Conservation (phyloP, 2,113 vertebrate genomes). For the Thunnus maccoyii region DNA sequence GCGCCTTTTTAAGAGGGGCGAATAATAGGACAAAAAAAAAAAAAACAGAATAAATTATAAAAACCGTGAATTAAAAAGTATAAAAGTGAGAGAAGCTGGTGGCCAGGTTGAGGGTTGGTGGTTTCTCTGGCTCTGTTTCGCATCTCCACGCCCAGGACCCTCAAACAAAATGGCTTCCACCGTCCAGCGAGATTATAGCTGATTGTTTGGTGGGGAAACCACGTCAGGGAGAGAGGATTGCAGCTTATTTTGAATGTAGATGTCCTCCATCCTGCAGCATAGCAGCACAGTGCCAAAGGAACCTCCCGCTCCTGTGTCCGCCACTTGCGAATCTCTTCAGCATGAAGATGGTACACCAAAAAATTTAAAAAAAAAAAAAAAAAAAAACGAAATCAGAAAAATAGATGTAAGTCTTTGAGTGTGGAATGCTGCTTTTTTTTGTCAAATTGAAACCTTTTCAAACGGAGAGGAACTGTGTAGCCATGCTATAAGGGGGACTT, state of each 20-base stretch:
- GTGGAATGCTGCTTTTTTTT: conserved; percentile 78
- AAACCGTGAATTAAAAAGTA: conserved; percentile 56
- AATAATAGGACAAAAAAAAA: conserved; percentile 53
- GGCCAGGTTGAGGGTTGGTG: not conserved
- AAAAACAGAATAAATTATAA: conserved; percentile 51
- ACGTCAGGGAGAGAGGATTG: conserved; percentile 3
- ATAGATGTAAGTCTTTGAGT: conserved; percentile 57
- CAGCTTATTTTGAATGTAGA: conserved; percentile 63
- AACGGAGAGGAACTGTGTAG: conserved; percentile 57
- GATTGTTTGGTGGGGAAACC: conserved; percentile 14
- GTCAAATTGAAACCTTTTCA: conserved; percentile 43
- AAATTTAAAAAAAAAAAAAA: conserved; percentile 34
- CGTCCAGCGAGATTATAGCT: conserved; percentile 4
- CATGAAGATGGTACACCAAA: conserved; percentile 62
- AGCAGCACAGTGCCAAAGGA: conserved; percentile 46
- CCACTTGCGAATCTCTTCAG: conserved; percentile 45
- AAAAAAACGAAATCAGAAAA: conserved; percentile 52
- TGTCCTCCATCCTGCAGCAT: conserved; percentile 31
- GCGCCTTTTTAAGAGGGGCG: conserved; percentile 6
- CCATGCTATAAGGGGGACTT: conserved; percentile 17
- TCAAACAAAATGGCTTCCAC: conserved; percentile 41
- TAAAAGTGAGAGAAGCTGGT: conserved; percentile 47
- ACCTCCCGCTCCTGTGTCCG: conserved; percentile 29
- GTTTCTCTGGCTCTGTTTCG: conserved; percentile 17
- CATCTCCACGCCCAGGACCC: not conserved